Percentiles rank a stretch among this genome's conserved stretches.
Evolutionary conservation across 1,140 invertebrate species (phyloP).

Genomic region (Zaprionus capensis): DNA sequence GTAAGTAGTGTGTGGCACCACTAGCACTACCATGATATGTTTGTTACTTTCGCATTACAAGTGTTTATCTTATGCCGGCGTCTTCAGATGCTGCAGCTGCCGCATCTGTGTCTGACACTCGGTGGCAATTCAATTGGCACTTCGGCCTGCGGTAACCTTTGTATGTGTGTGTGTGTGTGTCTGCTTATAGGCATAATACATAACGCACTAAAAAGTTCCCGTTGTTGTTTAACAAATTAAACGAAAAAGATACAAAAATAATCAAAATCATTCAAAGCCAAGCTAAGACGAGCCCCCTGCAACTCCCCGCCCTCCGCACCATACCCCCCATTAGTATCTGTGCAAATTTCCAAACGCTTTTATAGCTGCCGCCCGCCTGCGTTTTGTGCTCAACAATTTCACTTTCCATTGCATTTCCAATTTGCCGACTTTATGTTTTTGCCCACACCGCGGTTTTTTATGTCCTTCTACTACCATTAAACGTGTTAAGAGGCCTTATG

Average conservation of each 20-base stretch:
- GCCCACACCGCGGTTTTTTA: conserved; percentile 4
- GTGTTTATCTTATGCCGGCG: conserved; percentile 72
- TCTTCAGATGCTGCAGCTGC: conserved; percentile 2
- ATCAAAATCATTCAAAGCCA: conserved; percentile 21
- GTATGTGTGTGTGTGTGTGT: background rate
- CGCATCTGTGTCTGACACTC: conserved; percentile 29
- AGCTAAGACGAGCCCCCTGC: conserved; percentile 22
- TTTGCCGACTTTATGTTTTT: conserved; percentile 50
- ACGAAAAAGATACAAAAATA: background rate
- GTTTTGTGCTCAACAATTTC: conserved; percentile 69
- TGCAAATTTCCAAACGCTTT: conserved; percentile 63
- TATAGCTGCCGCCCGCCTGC: conserved; percentile 52
- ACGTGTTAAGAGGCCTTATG: background rate
- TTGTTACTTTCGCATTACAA: conserved; percentile 75
- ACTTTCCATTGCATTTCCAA: conserved; percentile 69
- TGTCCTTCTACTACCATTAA: conserved; percentile 3
- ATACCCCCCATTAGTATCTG: background rate
- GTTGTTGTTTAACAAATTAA: conserved; percentile 7
- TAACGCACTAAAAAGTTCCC: conserved; percentile 18
- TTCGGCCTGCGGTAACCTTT: conserved; percentile 71
- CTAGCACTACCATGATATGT: conserved; percentile 30
- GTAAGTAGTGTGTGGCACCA: conserved; percentile 62
- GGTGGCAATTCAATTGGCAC: conserved; percentile 75
- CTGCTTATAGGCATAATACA: conserved; percentile 41
- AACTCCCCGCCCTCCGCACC: too few relatives aligned